Percentiles rank a stretch among this genome's conserved stretches.
phyloP scores from a whole-genome alignment of 92 coral and sea anemone species.

The Siderastrea siderea region DNA sequence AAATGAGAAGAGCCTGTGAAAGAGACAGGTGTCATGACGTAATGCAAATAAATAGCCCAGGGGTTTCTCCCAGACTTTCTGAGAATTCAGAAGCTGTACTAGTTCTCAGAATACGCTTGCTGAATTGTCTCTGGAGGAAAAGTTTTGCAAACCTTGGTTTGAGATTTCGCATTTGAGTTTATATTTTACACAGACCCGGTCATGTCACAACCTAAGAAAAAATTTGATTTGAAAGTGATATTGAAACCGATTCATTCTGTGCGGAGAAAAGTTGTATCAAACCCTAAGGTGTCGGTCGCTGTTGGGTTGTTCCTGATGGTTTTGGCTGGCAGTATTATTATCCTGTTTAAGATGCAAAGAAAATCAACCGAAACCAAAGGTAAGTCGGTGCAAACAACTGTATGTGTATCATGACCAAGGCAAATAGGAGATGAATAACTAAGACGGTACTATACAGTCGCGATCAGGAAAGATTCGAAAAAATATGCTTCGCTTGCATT shows the following conservation, averaged over 20 bases:
- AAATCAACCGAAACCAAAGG: neutral
- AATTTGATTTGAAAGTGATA: neutral
- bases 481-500: too few relatives aligned
- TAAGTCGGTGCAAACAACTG: neutral
- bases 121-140: neutral
- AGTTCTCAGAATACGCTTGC: neutral
- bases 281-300: neutral
- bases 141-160: neutral
- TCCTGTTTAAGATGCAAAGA: neutral
- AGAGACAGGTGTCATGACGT: neutral
- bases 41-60: neutral
- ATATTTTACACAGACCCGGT: neutral
- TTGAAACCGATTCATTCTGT: neutral
- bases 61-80: conserved; percentile 1
- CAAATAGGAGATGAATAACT: too few relatives aligned
- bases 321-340: neutral
- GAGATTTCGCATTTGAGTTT: neutral
- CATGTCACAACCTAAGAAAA: neutral
- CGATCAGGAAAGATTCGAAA: too few relatives aligned
- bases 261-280: neutral
- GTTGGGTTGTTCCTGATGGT: neutral
- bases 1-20: neutral
- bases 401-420: too few relatives aligned
- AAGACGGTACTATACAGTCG: too few relatives aligned
- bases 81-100: neutral